Evolutionary conservation across 1,140 invertebrate genomes (phyloP).

Genomic region (Dendroctonus ponderosae): DNA sequence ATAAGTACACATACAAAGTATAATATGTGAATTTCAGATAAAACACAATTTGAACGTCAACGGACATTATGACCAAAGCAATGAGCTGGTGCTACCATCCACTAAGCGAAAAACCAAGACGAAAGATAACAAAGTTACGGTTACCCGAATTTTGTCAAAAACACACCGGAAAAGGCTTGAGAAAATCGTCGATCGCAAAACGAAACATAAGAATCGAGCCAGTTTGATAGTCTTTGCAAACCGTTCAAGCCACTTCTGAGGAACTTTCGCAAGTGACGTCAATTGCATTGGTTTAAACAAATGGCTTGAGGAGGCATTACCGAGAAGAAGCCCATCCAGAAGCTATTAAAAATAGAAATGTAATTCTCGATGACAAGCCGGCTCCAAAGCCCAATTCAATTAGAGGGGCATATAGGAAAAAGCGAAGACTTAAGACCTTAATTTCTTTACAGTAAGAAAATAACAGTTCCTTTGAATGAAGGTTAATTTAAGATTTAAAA

Average conservation of each 20-base stretch:
- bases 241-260: slow-evolving; percentile 74
- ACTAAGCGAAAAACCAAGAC: slow-evolving; percentile 52
- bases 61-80: slow-evolving; percentile 70
- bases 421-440: slow-evolving; percentile 39
- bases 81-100: slow-evolving; percentile 77
- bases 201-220: slow-evolving; percentile 81
- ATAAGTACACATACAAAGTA: no score
- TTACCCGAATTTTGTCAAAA: slow-evolving; percentile 73
- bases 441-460: no score
- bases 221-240: slow-evolving; percentile 70
- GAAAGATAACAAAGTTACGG: slow-evolving; percentile 54
- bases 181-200: slow-evolving; percentile 82
- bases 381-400: slow-evolving; percentile 52
- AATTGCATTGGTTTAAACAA: slow-evolving; percentile 78
- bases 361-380: slow-evolving; percentile 19
- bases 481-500: no score
- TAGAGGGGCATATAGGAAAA: slow-evolving; percentile 53
- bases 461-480: no score
- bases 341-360: slow-evolving; percentile 43
- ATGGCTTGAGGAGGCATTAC: slow-evolving; percentile 74
- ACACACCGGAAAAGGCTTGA: slow-evolving; percentile 83
- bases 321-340: slow-evolving; percentile 51
- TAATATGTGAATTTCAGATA: slow-evolving; percentile 55
- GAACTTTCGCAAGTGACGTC: slow-evolving; percentile 75
- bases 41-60: slow-evolving; percentile 60